Evolutionary conservation across 2,888 invertebrate genomes (phyloP), one percentile per base, ranked within the genome.

Genomic region (Furcula furcula): DNA sequence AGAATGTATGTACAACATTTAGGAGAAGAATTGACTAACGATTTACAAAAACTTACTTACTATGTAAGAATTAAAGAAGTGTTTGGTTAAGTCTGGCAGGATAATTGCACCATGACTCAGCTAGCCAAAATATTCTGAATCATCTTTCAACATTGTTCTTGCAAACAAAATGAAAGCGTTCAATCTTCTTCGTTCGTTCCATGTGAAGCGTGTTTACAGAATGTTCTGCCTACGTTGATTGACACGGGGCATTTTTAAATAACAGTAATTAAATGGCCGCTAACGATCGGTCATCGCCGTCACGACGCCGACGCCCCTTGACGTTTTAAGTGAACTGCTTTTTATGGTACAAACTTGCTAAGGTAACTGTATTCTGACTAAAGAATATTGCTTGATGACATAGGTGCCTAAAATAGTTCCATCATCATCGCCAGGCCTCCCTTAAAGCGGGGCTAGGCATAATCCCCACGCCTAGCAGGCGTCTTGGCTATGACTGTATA

Each of bases 221-320:
- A 63, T 28, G 18, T 28, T n/a, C 23, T 47, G 51, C 30, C 39
- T 26, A 33, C 38, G 44, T 52, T 80, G 81, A 83, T 76, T 81
- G 84, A 82, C 81, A 60, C 45, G 60, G 59, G 64, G 64, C 68
- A 67, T 66, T 76, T 74, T 72, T 77, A 79, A 78, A 76, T 78
- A 81, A 76, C 79, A 72, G 79, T 80, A 77, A 83, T 84, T 83
- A 84, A 76, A 70, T 58, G 55, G 48, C 34, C 33, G 60, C 64
- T 67, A 72, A 62, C 65, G 75, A 75, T 68, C 65, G 67, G 67
- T 74, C 81, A 81, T 75, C 73, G 62, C 61, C 62, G 62, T 69
- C 63, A 56, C 61, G 57, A 48, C 22, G 40, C 21, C 61, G 57
- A 48, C 22, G 40, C 21, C 33, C 46, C 56, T 56, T 57, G 75